These are phyloP conservation scores for Nibea coibor DNA, from an alignment of 2,113 vertebrate genomes.

Conservation along the genomic window DNA sequence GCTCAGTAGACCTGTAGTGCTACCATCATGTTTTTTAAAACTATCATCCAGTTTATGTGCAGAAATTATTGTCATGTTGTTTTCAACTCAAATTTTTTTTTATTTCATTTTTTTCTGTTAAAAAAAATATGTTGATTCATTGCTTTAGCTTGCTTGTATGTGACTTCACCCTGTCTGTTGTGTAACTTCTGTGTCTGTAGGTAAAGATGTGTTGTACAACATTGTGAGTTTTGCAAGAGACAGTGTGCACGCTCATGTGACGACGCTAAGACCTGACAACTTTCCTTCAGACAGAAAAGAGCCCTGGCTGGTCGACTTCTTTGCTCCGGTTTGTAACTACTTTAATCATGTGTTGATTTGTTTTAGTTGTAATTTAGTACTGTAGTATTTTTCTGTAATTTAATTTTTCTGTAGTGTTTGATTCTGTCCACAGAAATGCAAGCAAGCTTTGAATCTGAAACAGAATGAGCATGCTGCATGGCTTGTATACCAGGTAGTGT, in stretches of 20 bases:
- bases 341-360: not conserved
- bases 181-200: constrained; percentile 71
- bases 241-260: constrained; percentile 93
- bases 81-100: too few relatives aligned
- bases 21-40: not conserved
- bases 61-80: too few relatives aligned
- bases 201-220: constrained; percentile 94
- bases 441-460: too few relatives aligned
- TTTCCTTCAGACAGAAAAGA: constrained; percentile 94
- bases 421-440: too few relatives aligned
- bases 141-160: too few relatives aligned
- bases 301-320: constrained; percentile 98
- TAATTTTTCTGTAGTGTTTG: too few relatives aligned
- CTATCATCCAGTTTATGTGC: not conserved
- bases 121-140: not conserved
- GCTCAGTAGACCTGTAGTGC: too few relatives aligned
- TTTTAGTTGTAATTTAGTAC: not conserved
- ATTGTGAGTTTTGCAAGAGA: constrained; percentile 96
- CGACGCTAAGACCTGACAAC: constrained; percentile 94
- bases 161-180: not conserved
- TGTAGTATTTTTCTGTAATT: too few relatives aligned
- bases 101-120: too few relatives aligned
- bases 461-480: too few relatives aligned
- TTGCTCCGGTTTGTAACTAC: constrained; percentile 88
- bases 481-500: too few relatives aligned